Conservation (phyloP, 2,113 vertebrate genomes). For the Centropus bengalensis region DNA sequence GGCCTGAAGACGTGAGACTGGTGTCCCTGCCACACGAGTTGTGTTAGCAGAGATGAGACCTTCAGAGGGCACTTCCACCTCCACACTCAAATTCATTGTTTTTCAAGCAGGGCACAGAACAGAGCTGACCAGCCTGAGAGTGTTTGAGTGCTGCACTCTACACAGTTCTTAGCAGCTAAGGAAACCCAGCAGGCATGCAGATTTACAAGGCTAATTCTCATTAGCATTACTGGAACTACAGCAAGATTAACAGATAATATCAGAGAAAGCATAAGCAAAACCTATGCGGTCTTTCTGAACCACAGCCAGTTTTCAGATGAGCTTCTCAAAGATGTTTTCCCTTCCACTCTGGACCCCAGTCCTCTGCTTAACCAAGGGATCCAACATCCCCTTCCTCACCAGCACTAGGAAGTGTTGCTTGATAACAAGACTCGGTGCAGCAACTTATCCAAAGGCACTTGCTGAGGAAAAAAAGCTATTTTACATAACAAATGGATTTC, state of each 20-base stretch:
- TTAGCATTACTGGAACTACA: neutral
- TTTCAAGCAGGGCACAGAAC: neutral
- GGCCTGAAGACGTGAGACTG: neutral
- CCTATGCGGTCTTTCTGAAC: neutral
- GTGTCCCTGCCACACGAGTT: accelerated
- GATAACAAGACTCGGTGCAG: neutral
- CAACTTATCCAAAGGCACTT: neutral
- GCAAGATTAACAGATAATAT: neutral
- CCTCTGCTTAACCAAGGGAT: neutral
- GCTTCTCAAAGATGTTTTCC: neutral
- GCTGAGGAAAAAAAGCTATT: neutral
- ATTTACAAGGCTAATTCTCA: slow-evolving; percentile 38
- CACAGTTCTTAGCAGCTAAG: neutral
- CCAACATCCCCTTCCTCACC: neutral
- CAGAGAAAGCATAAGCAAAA: neutral
- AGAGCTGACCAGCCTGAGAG: neutral
- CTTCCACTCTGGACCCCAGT: neutral
- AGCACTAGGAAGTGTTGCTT: neutral
- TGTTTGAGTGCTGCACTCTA: neutral
- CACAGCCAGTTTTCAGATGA: neutral
- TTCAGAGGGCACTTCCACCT: neutral
- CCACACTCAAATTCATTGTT: neutral
- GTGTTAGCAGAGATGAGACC: neutral
- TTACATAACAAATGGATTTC: neutral
- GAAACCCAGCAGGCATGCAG: neutral